These are phyloP conservation scores for Melieria picta DNA, from an alignment of 2,888 invertebrate species.

Conservation along the genomic window DNA sequence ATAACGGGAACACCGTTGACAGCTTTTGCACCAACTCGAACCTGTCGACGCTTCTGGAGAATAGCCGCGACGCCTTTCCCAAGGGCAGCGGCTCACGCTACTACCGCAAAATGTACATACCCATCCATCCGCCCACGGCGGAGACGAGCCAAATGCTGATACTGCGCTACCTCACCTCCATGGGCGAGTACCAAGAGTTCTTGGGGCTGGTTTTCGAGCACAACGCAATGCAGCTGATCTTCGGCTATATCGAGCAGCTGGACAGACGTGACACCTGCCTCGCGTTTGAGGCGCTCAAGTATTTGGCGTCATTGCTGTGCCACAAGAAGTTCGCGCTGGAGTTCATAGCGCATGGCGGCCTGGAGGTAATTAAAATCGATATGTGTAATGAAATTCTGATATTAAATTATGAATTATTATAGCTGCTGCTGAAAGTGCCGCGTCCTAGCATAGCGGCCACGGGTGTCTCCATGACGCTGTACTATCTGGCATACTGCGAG, in stretches of 20 bases:
- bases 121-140: conserved; percentile 87
- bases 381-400: background rate
- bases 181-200: conserved; percentile 98
- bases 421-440: conserved; percentile 88
- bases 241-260: conserved; percentile 88
- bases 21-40: conserved; percentile 57
- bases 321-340: conserved; percentile 99
- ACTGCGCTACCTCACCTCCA: conserved; percentile 91
- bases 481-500: conserved; percentile 96
- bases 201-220: conserved; percentile 93
- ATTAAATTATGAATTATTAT: background rate
- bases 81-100: conserved; percentile 48
- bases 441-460: conserved; percentile 95
- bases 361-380: conserved; percentile 72
- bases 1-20: conserved; percentile 46
- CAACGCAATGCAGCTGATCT: conserved; percentile 88
- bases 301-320: conserved; percentile 91
- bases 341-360: conserved; percentile 88
- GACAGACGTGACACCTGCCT: conserved; percentile 90
- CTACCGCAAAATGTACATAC: conserved; percentile 70
- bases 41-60: conserved; percentile 61
- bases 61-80: conserved; percentile 59
- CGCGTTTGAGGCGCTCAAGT: conserved; percentile 96
- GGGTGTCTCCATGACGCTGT: conserved; percentile 92
- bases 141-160: conserved; percentile 94